phyloP scores from a whole-genome alignment of 2,888 invertebrate species.

The Phengaris alcon region DNA sequence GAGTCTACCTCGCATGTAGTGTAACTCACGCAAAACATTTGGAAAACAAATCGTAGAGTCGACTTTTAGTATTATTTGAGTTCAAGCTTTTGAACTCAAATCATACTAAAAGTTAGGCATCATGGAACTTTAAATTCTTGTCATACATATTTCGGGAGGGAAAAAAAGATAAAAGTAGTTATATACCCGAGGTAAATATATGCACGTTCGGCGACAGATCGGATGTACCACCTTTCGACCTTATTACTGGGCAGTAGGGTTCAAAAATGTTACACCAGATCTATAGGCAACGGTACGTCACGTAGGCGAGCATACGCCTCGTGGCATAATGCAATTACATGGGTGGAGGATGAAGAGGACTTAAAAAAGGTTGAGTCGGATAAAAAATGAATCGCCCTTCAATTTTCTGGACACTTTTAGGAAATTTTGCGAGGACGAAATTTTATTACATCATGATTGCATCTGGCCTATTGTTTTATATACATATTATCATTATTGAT shows the following conservation, averaged over 20 bases:
- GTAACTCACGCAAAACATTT: too few species aligned
- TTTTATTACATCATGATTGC: conserved; percentile 6
- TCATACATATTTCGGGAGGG: neutral
- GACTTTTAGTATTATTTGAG: too few species aligned
- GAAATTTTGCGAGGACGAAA: conserved; percentile 11
- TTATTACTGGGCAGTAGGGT: neutral
- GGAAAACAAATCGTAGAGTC: too few species aligned
- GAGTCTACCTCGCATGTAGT: too few species aligned
- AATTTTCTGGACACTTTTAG: conserved; percentile 21
- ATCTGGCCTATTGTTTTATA: conserved; percentile 17
- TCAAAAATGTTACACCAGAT: neutral
- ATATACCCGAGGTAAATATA: neutral
- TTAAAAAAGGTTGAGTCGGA: conserved; percentile 26
- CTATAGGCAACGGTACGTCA: neutral
- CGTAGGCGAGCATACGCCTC: conserved; percentile 21
- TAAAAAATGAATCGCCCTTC: conserved; percentile 25
- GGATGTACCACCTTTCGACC: neutral
- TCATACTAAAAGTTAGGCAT: neutral
- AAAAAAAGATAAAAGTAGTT: conserved; percentile 13
- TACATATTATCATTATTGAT: neutral
- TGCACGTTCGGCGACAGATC: neutral
- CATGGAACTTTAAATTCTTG: neutral
- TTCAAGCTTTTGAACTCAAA: too few species aligned
- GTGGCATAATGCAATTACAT: conserved; percentile 26
- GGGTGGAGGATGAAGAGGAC: conserved; percentile 24